A percentile compares a stretch with the other conserved stretches of the same genome.
phyloP scores from a whole-genome alignment of 2,113 vertebrate genomes.

The Clarias magur region DNA sequence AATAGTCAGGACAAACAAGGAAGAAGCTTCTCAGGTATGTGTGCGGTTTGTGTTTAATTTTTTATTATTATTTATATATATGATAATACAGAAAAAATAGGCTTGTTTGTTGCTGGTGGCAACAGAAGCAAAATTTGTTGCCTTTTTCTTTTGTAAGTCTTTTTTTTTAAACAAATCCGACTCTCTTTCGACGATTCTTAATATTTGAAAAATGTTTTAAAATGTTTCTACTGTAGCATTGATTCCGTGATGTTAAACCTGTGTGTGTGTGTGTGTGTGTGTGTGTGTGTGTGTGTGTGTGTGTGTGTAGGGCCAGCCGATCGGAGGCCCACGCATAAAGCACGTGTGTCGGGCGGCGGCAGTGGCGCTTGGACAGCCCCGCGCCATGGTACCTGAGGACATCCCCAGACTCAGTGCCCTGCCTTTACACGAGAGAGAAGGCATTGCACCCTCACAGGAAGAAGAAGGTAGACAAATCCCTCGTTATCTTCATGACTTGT shows the following conservation, averaged over 20 bases:
- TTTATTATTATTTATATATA: neutral
- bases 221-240: neutral
- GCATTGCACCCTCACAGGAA: constrained; percentile 71
- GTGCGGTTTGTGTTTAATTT: neutral
- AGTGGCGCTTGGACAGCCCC: constrained; percentile 86
- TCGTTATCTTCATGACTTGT: too few relatives aligned
- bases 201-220: too few relatives aligned
- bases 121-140: neutral
- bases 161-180: too few relatives aligned
- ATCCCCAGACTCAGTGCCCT: constrained; percentile 88
- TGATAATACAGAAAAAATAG: neutral
- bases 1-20: neutral
- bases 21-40: constrained; percentile 1
- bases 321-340: constrained; percentile 87
- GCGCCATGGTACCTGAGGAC: constrained; percentile 88
- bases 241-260: neutral
- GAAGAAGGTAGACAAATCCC: constrained; percentile 73
- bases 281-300: neutral
- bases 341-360: constrained; percentile 88
- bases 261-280: constrained; percentile 28
- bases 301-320: constrained; percentile 70
- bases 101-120: neutral
- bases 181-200: neutral
- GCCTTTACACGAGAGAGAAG: constrained; percentile 84
- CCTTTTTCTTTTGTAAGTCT: too few relatives aligned